Evolutionary conservation across 1,140 invertebrate genomes (phyloP), one percentile per base, ranked within the genome.

Genomic region (Macrocentrus cingulum): DNA sequence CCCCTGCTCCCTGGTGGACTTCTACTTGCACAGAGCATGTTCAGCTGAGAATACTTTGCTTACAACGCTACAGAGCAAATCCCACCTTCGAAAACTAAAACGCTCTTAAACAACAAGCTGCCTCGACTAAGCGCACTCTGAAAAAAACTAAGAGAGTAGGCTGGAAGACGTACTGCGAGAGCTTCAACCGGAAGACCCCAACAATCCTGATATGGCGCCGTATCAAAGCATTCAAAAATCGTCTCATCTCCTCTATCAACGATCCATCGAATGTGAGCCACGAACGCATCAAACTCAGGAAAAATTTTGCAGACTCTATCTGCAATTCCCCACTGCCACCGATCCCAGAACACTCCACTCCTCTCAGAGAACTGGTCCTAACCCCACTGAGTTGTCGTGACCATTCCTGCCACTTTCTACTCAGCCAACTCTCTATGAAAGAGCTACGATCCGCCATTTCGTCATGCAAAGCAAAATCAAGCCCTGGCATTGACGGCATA

Each of bases 161-260:
- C 18, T 42, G 37, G 19, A 39, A 25, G 0, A 25, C 20, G 1
- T 54, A 41, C 36, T 42, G 37, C 11, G n/a, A 41, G n/a, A 25
- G 37, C 20, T 15, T 42, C 2, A 16, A 42, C n/a, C 8, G 37
- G n/a, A 13, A 6, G 1, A 54, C 39, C 9, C 20, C 20, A 6
- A 18, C 23, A n/a, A 11, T 15, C 2, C 2, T 25, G 1, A 29
- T 44, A 20, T 54, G 51, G 39, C 37, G 4, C 9, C 11, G 22
- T 42, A 23, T 42, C n/a, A 54, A 54, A 29, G 8, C 18, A 18
- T 54, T 54, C 22, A 54, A 44, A 54, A 48, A 48, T 25, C 23
- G 20, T 11, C n/a, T 4, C 5, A 6, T 48, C 9, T 22, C 19
- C 0, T 11, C 9, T 6, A 6, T 5, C 5, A 2, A n/a, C n/a